A percentile compares a stretch with the other conserved stretches of the same genome.
These are phyloP conservation scores for Thymallus thymallus DNA, from an alignment of 2,113 vertebrate genomes.

Conservation along the genomic window DNA sequence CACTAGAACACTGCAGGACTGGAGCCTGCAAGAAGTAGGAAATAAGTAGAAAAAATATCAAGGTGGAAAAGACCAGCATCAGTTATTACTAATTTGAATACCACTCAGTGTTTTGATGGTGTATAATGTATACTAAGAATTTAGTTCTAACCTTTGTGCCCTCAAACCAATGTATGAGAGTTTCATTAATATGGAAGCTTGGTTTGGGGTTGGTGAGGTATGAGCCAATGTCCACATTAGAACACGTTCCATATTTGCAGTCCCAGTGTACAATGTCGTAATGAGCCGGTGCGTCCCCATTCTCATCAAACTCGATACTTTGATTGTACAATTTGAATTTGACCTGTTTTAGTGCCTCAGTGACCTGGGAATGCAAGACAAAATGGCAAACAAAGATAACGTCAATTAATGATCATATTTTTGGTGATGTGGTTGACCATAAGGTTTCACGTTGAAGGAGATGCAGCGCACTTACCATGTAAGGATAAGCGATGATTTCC, in stretches of 20 bases:
- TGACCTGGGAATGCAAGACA: constrained; percentile 12
- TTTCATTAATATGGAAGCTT: constrained; percentile 45
- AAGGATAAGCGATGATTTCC: constrained; percentile 57
- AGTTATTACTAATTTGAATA: neutral
- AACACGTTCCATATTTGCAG: constrained; percentile 37
- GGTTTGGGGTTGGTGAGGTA: constrained; percentile 38
- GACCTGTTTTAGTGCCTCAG: constrained; percentile 40
- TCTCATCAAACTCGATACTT: constrained; percentile 58
- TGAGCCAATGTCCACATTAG: constrained; percentile 50
- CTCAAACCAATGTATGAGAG: constrained; percentile 60
- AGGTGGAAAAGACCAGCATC: neutral
- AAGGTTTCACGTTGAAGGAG: no score
- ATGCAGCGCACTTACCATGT: constrained; percentile 63
- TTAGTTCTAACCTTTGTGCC: constrained; percentile 18
- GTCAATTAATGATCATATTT: neutral
- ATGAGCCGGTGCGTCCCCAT: constrained; percentile 51
- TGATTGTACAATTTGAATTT: constrained; percentile 67
- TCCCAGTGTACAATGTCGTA: constrained; percentile 71
- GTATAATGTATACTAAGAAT: neutral
- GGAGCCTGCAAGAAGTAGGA: constrained; percentile 13
- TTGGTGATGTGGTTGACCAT: no score
- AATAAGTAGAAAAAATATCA: neutral
- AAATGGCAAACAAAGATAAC: neutral
- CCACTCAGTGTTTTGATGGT: neutral
- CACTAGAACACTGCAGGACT: constrained; percentile 1